Evolutionary conservation across 2,888 invertebrate genomes (phyloP).

Genomic region (Agonopterix subpropinquella): DNA sequence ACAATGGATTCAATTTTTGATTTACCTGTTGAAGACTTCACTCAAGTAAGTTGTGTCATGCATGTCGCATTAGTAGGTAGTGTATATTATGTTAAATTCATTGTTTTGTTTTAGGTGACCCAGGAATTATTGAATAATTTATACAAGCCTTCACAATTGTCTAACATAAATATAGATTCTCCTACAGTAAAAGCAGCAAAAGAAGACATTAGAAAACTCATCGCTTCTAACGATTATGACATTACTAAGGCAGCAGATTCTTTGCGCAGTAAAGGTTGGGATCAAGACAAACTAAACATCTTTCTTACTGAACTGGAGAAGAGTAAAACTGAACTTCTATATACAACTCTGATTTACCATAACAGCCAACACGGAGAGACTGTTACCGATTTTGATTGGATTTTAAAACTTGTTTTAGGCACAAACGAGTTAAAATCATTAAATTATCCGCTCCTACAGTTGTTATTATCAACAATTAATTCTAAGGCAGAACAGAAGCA

Average conservation of each 20-base stretch:
- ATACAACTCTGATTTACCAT: constrained; percentile 29
- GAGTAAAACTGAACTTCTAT: constrained; percentile 30
- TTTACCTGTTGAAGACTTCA: no score
- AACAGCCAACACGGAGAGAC: constrained; percentile 40
- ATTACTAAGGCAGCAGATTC: constrained; percentile 19
- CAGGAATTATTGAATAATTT: constrained; percentile 29
- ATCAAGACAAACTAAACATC: constrained; percentile 23
- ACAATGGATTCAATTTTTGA: no score
- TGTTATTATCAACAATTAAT: constrained; percentile 32
- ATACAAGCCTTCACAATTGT: constrained; percentile 15
- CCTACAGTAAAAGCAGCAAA: constrained; percentile 21
- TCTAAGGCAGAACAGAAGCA: constrained; percentile 23
- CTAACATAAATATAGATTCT: constrained; percentile 10
- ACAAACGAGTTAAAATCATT: constrained; percentile 47
- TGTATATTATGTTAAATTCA: neutral
- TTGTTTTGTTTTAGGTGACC: constrained; percentile 25
- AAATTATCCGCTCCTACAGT: constrained; percentile 42
- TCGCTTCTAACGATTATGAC: constrained; percentile 30
- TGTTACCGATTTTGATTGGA: constrained; percentile 43
- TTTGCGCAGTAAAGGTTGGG: constrained; percentile 23
- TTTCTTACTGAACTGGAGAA: constrained; percentile 26
- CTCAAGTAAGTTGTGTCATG: no score
- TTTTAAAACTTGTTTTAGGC: constrained; percentile 43
- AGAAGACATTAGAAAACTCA: constrained; percentile 29
- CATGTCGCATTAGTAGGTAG: no score